A percentile compares a stretch with the other conserved stretches of the same genome.
Conservation (phyloP, 1,140 invertebrate species). For the Trypoxylus dichotomus region DNA sequence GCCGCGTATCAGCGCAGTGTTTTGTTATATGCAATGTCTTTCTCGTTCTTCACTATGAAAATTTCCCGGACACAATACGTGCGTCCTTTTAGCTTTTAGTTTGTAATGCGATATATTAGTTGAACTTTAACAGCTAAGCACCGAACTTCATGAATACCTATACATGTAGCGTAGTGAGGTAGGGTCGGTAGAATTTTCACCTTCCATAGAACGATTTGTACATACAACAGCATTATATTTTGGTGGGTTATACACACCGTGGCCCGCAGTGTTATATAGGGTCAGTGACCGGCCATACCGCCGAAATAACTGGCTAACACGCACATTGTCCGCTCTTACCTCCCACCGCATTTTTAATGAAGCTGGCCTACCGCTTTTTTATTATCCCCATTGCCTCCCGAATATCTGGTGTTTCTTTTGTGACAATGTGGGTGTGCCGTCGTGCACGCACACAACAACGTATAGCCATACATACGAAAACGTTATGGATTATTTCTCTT, state of each 20-base stretch:
- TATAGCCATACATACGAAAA: background rate
- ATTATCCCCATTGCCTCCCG: slow-evolving; percentile 26
- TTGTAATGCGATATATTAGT: background rate
- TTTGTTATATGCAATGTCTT: too few species aligned
- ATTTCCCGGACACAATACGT: too few species aligned
- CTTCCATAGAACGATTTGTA: background rate
- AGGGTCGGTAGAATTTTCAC: slow-evolving; percentile 17
- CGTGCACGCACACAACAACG: background rate
- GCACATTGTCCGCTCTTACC: slow-evolving; percentile 37
- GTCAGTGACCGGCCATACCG: slow-evolving; percentile 44
- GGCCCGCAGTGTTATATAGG: slow-evolving; percentile 24
- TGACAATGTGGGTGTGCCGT: slow-evolving; percentile 26
- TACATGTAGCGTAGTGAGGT: slow-evolving; percentile 5
- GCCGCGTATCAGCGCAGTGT: too few species aligned
- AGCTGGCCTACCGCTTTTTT: slow-evolving; percentile 35
- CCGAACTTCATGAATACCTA: background rate
- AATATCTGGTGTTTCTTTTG: slow-evolving; percentile 26
- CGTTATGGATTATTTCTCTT: background rate
- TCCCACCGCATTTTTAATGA: slow-evolving; percentile 39
- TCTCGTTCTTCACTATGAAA: too few species aligned
- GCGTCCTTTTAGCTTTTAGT: too few species aligned
- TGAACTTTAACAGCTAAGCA: background rate
- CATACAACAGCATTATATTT: slow-evolving; percentile 1
- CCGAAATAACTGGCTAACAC: slow-evolving; percentile 42
- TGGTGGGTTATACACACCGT: slow-evolving; percentile 6